Conservation (phyloP, 2,113 vertebrate genomes). For the Equus przewalskii region DNA sequence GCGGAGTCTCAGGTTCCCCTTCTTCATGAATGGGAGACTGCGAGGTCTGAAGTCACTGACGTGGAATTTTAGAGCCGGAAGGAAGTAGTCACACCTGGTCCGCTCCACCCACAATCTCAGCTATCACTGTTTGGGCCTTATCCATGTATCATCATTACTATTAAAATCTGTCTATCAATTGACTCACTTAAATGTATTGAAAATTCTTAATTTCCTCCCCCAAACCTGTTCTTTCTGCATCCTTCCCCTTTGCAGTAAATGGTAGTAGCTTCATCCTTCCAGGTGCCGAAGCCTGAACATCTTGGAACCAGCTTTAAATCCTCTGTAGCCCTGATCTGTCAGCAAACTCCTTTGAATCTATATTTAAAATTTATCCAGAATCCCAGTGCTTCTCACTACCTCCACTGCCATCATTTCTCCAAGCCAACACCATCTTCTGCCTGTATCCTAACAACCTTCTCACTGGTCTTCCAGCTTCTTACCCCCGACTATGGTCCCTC, state of each 20-base stretch:
- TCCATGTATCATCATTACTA: neutral
- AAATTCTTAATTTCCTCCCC: neutral
- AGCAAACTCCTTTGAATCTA: neutral
- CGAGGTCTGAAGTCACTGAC: neutral
- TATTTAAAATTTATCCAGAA: neutral
- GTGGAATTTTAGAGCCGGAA: neutral
- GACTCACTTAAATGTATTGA: neutral
- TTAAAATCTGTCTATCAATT: neutral
- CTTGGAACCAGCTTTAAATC: neutral
- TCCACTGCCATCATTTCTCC: neutral
- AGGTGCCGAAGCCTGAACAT: neutral
- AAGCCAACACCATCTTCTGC: neutral
- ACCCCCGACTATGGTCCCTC: neutral
- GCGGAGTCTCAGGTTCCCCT: neutral
- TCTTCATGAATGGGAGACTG: neutral
- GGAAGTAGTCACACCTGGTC: neutral
- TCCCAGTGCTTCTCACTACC: neutral
- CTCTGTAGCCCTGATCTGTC: neutral
- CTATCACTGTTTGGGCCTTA: neutral
- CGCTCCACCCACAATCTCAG: neutral
- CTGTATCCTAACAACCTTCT: neutral
- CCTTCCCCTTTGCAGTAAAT: neutral
- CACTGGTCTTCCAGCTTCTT: neutral
- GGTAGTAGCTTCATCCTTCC: neutral
- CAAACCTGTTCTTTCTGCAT: neutral